Conservation (phyloP, 1,140 invertebrate species). For the Trinorchestia longiramus region DNA sequence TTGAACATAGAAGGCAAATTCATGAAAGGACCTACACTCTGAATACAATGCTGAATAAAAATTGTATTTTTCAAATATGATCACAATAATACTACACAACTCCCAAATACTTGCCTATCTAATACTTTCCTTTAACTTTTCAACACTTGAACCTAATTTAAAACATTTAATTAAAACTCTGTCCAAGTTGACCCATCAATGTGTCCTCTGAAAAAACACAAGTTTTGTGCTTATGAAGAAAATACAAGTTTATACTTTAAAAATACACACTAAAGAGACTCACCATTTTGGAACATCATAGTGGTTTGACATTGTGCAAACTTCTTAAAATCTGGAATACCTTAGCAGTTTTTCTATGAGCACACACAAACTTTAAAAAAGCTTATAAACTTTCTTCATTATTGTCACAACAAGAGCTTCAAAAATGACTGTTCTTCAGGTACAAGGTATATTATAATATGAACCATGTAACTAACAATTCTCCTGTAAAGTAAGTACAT, state of each 20-base stretch:
- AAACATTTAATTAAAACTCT: no score
- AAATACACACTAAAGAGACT: constrained; percentile 65
- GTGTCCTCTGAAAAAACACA: no score
- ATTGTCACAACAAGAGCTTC: background rate
- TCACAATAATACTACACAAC: no score
- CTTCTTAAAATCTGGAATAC: background rate
- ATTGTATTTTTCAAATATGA: no score
- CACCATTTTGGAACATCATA: constrained; percentile 90
- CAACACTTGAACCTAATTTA: no score
- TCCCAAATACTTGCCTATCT: no score
- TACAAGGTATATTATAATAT: background rate
- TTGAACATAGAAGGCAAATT: no score
- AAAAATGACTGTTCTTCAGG: background rate
- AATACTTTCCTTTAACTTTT: no score
- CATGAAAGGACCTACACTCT: no score
- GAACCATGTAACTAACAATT: background rate
- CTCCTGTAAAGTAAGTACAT: background rate
- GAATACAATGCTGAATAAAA: no score
- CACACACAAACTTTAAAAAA: background rate
- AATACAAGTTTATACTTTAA: background rate
- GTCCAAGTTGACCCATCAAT: no score
- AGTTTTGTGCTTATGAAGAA: background rate
- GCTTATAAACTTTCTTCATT: background rate
- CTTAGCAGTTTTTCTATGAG: background rate
- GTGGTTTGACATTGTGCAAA: constrained; percentile 81